Conservation (phyloP, 2,113 vertebrate genomes). For the Platichthys flesus region DNA sequence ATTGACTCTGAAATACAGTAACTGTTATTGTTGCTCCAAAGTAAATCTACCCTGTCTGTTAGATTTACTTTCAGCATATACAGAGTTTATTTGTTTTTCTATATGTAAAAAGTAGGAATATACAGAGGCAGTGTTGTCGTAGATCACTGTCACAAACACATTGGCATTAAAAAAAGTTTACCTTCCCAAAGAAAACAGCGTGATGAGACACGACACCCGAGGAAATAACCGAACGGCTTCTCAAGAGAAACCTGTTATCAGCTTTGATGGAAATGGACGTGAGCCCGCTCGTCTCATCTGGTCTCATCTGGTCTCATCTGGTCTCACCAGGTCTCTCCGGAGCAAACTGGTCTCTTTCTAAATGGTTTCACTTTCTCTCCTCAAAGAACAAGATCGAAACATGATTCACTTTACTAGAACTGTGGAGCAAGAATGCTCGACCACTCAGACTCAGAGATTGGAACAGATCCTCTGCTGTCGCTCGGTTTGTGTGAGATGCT, state of each 20-base stretch:
- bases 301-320: background rate
- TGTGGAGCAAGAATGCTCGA: no score
- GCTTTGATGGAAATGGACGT: background rate
- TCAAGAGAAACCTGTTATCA: background rate
- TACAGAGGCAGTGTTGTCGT: no score
- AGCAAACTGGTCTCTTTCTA: background rate
- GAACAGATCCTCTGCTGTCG: background rate
- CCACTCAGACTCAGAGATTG: background rate
- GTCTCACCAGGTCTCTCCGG: background rate
- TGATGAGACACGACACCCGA: background rate
- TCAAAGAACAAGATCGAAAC: no score
- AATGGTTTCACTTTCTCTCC: no score
- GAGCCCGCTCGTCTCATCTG: background rate
- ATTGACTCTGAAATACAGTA: slow-evolving; percentile 6
- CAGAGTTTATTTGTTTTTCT: background rate
- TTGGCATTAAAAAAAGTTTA: background rate
- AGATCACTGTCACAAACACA: no score
- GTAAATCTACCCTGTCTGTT: background rate
- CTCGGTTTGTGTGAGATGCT: background rate
- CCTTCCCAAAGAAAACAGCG: no score
- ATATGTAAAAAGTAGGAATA: no score
- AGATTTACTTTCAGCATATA: background rate
- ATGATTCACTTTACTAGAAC: no score
- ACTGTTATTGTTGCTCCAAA: background rate
- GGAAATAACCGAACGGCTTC: background rate